Evolutionary conservation across 2,113 vertebrate genomes (phyloP).

Genomic region (Conger conger): DNA sequence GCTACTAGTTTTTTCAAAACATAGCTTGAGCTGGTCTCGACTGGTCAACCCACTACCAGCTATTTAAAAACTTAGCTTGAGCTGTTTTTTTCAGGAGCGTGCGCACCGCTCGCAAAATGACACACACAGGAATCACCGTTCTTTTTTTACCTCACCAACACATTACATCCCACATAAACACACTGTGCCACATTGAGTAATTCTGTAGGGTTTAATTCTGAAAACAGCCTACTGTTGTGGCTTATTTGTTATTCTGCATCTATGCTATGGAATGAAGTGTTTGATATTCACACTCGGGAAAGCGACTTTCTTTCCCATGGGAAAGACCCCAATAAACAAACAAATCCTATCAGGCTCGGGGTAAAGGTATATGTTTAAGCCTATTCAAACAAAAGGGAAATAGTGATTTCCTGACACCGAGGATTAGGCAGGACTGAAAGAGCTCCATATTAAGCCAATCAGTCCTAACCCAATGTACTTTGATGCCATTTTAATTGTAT

Average conservation of each 20-base stretch:
- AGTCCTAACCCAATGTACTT: slow-evolving; percentile 68
- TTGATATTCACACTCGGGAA: slow-evolving; percentile 44
- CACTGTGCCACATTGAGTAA: background rate
- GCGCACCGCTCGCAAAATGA: background rate
- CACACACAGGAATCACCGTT: too few relatives aligned
- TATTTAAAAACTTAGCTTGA: too few relatives aligned
- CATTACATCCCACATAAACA: background rate
- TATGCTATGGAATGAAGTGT: slow-evolving; percentile 44
- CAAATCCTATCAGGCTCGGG: slow-evolving; percentile 54
- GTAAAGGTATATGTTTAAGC: slow-evolving; percentile 61
- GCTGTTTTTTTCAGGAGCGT: background rate
- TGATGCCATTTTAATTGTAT: slow-evolving; percentile 65
- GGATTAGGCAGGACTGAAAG: slow-evolving; percentile 60
- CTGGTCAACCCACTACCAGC: too few relatives aligned
- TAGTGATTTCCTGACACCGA: slow-evolving; percentile 62
- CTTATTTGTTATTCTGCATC: background rate
- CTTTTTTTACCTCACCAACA: background rate
- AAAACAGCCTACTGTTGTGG: background rate
- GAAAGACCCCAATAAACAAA: slow-evolving; percentile 61
- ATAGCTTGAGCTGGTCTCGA: too few relatives aligned
- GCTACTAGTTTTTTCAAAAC: too few relatives aligned
- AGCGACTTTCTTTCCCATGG: slow-evolving; percentile 61
- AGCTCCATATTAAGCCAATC: slow-evolving; percentile 63
- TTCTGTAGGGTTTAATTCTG: background rate
- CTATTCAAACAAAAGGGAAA: slow-evolving; percentile 68